Conservation (phyloP, 1,140 invertebrate species). For the Drosophila miranda region DNA sequence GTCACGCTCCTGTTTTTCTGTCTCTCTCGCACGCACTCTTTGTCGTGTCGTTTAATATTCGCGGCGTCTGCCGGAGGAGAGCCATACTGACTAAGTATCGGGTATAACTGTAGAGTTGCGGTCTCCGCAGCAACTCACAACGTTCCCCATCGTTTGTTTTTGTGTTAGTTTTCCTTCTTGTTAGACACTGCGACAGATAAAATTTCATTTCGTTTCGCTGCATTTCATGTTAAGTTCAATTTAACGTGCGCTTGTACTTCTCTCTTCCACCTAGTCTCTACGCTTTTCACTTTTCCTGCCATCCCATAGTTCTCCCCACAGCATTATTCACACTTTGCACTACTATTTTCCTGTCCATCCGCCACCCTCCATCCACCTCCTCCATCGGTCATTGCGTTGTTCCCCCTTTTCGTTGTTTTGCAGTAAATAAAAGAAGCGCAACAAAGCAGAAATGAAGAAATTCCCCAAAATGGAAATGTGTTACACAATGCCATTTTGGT, state of each 20-base stretch:
- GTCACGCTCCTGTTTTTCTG: too few species aligned
- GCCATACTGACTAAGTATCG: too few species aligned
- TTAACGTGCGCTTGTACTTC: conserved; percentile 75
- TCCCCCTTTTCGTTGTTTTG: conserved; percentile 30
- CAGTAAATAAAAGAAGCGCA: conserved; percentile 67
- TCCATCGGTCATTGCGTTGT: conserved; percentile 31
- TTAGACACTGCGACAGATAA: conserved; percentile 70
- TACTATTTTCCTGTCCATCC: conserved; percentile 32
- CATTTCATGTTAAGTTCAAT: conserved; percentile 79
- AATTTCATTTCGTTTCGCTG: conserved; percentile 79
- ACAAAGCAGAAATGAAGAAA: conserved; percentile 73
- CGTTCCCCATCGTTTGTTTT: too few species aligned
- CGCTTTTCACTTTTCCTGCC: conserved; percentile 2
- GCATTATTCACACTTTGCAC: conserved; percentile 58
- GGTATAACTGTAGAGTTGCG: too few species aligned
- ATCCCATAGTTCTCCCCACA: conserved; percentile 1
- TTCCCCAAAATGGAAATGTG: conserved; percentile 74
- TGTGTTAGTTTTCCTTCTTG: conserved; percentile 6
- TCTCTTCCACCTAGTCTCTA: conserved; percentile 32
- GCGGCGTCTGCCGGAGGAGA: too few species aligned
- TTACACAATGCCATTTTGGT: conserved; percentile 60
- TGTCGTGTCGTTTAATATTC: too few species aligned
- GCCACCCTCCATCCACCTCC: not conserved
- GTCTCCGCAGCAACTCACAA: too few species aligned
- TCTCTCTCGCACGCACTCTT: too few species aligned